phyloP scores from a whole-genome alignment of 2,113 vertebrate genomes.

The Cheilinus undulatus region DNA sequence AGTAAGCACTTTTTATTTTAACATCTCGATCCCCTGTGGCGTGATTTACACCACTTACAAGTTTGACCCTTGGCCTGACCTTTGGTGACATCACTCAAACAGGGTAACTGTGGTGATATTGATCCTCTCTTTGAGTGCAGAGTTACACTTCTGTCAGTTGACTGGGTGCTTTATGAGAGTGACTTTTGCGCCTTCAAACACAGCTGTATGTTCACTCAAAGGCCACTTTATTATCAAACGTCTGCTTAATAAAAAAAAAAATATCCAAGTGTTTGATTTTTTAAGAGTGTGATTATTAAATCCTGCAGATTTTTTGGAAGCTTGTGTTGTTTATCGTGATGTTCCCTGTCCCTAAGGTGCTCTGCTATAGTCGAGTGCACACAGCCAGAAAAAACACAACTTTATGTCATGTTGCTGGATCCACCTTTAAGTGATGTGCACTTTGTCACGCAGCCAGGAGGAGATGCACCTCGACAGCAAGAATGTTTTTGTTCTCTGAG shows the following conservation, averaged over 20 bases:
- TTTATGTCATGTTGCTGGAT: constrained; percentile 18
- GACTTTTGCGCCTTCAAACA: background rate
- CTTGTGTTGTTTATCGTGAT: background rate
- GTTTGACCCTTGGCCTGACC: constrained; percentile 5
- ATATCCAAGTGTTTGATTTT: too few relatives aligned
- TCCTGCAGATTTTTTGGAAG: constrained; percentile 3
- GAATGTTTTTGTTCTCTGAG: background rate
- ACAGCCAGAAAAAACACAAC: constrained; percentile 4
- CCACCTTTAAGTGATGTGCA: background rate
- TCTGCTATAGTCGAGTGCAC: background rate
- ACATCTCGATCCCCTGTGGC: background rate
- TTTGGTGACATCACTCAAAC: constrained; percentile 1
- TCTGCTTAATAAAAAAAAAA: too few relatives aligned
- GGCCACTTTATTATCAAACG: background rate
- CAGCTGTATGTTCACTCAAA: background rate
- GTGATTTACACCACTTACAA: background rate
- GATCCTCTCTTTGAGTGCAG: constrained; percentile 11
- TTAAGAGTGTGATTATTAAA: too few relatives aligned
- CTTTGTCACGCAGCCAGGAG: background rate
- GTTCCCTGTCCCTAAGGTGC: constrained; percentile 5
- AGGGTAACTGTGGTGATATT: constrained; percentile 1
- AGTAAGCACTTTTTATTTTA: background rate
- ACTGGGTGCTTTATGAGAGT: background rate
- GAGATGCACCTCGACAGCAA: background rate
- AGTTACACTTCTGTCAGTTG: constrained; percentile 5